These are phyloP conservation scores for Creontiades dilutus DNA, from an alignment of 2,888 invertebrate genomes.

Conservation along the genomic window DNA sequence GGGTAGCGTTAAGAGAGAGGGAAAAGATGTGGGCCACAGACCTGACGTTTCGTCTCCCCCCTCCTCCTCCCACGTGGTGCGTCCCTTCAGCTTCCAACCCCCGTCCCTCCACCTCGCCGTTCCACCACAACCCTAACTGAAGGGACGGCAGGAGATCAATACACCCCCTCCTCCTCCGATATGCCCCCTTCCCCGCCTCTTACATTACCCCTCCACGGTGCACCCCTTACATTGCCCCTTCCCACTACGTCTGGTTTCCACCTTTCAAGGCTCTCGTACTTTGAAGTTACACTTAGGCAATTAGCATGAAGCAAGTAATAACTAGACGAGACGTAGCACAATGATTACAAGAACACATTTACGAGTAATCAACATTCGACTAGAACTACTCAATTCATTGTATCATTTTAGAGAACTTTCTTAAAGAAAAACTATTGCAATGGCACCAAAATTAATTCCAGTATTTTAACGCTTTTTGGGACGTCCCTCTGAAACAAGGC, in stretches of 20 bases:
- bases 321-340: too few relatives aligned
- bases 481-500: too few relatives aligned
- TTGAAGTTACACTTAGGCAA: too few relatives aligned
- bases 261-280: background rate
- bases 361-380: too few relatives aligned
- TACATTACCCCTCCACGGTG: background rate
- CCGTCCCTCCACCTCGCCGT: background rate
- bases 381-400: too few relatives aligned
- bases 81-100: background rate
- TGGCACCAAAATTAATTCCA: too few relatives aligned
- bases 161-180: background rate
- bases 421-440: too few relatives aligned
- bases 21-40: constrained; percentile 1
- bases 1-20: background rate
- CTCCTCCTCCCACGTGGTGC: background rate
- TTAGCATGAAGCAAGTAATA: too few relatives aligned
- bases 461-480: too few relatives aligned
- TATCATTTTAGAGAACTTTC: too few relatives aligned
- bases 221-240: background rate
- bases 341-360: too few relatives aligned
- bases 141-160: background rate
- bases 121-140: background rate
- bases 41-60: constrained; percentile 49
- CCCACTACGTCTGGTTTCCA: background rate
- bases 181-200: background rate